Evolutionary conservation across 1,140 invertebrate species (phyloP).

Genomic region (Xylocopa sonorina): DNA sequence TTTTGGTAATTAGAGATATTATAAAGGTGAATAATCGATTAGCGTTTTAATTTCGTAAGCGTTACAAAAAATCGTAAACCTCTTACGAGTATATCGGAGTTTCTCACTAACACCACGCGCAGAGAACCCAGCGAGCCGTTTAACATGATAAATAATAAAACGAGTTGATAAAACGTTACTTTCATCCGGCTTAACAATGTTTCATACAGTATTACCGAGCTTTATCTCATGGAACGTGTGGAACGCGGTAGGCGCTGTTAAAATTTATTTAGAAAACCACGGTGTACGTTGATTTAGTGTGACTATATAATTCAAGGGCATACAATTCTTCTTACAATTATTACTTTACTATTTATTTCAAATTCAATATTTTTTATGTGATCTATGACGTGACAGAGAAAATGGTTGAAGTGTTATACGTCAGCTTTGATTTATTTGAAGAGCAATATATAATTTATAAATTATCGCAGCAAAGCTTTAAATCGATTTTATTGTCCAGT

Average conservation of each 20-base stretch:
- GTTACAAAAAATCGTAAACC: slow-evolving; percentile 30
- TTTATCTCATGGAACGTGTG: not conserved
- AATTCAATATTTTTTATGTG: not conserved
- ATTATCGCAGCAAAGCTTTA: no score
- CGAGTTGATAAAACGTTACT: not conserved
- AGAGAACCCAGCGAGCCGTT: not conserved
- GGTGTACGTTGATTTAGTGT: not conserved
- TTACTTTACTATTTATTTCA: not conserved
- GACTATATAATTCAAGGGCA: not conserved
- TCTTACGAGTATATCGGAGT: slow-evolving; percentile 28
- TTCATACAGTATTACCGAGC: not conserved
- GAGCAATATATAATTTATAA: no score
- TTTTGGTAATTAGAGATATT: not conserved
- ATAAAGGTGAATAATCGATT: slow-evolving; percentile 18
- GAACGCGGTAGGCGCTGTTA: not conserved
- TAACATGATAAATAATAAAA: slow-evolving; percentile 25
- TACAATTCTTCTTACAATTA: not conserved
- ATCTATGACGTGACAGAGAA: no score
- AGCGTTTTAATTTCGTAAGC: slow-evolving; percentile 27
- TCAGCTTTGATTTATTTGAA: no score
- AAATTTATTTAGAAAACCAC: not conserved
- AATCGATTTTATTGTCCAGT: no score
- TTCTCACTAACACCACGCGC: not conserved
- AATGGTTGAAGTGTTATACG: no score
- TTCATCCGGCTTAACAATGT: slow-evolving; percentile 1